Evolutionary conservation across 2,797 vertebrate species (phyloP).

Genomic region (Rachycentron canadum): DNA sequence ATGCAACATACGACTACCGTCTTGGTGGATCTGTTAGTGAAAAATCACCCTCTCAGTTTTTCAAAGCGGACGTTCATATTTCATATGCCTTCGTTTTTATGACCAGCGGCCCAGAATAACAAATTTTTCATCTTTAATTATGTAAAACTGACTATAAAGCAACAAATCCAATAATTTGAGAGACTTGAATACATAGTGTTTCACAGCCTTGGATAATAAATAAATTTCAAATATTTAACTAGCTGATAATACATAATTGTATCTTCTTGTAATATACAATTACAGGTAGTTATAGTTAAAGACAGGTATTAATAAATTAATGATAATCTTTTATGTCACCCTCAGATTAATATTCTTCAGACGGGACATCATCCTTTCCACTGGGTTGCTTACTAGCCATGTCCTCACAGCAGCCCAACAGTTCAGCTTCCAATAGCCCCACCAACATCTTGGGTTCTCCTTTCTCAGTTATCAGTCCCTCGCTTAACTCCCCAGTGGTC

Average conservation of each 20-base stretch:
- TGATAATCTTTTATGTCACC: conserved; percentile 22
- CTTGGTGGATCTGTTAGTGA: neutral
- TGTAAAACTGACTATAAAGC: neutral
- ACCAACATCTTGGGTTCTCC: conserved; percentile 90
- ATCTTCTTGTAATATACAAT: neutral
- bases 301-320: neutral
- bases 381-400: conserved; percentile 72
- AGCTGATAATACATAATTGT: neutral
- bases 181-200: neutral
- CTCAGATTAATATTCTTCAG: conserved; percentile 85
- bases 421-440: conserved; percentile 86
- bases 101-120: rapidly evolving
- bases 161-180: neutral
- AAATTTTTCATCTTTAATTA: neutral
- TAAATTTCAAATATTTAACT: neutral
- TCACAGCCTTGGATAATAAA: neutral
- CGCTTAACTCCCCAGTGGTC: conserved; percentile 89
- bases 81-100: neutral
- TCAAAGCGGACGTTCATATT: neutral
- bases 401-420: conserved; percentile 83
- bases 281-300: neutral
- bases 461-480: conserved; percentile 92
- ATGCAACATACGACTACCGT: no score
- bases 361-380: conserved; percentile 73
- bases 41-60: neutral